Base-by-base conservation (phyloP, 2,113 vertebrate species). In the Marmota monax region DNA sequence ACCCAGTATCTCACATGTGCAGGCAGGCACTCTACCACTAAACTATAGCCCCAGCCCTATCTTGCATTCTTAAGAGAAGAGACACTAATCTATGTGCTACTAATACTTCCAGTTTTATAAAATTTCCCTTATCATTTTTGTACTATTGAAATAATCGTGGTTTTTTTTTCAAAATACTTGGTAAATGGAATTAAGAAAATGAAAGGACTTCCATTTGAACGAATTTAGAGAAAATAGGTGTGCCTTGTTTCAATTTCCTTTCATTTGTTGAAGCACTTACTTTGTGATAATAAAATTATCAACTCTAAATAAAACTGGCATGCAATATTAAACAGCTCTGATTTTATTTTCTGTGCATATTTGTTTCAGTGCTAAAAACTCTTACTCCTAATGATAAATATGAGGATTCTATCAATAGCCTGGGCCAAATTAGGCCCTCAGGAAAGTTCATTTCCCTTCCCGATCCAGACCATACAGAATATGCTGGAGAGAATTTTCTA, bases 161-260 rank as follows among this genome's bases (percentile, higher is more conserved):
- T 8, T 58, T 58, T 18, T 77, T 76, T 88, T 32, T n/a, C 58
- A 86, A 97, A 96, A 88, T 56, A 93, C 1, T 77, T 67, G 23
- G 65, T 53, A 92, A 94, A 39, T 9, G 73, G 29, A 86, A 87
- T 77, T 92, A 87, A 86, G 48, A 89, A 94, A 95, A 48, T 25
- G 7, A 96, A 96, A 92, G 39, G 6, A 58, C n/a, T 74, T 83
- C 9, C 63, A 22, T 34, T 73, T 69, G 22, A 79, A 79, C 37
- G 29, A 96, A 90, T 78, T 94, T 90, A 80, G 76, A 94, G 34
- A 94, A 34, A 11, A 51, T 45, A 9, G 23, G 29, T 80, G 20
- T 95, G 45, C 1, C 51, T 82, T 84, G 25, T 84, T 97, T 91
- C 37, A 70, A 72, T 67, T 89, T 97, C 48, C 45, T 96, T 84